Evolutionary conservation across 1,140 invertebrate species (phyloP), one percentile per base, ranked within the genome.

Genomic region (Diachasmimorpha longicaudata): DNA sequence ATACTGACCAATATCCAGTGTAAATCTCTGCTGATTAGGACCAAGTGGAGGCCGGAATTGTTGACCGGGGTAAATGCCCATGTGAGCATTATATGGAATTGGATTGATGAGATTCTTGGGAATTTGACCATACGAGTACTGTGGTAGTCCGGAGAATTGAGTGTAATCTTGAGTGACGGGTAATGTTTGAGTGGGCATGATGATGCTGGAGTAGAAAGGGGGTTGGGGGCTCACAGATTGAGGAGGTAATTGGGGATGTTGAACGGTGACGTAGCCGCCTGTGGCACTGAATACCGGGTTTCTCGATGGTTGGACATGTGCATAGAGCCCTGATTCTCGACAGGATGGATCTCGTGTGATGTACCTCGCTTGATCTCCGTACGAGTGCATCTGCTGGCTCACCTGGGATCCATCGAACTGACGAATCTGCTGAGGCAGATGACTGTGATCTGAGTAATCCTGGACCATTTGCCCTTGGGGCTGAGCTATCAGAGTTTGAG

Each of bases 1-100:
- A 73, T 89, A 88, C 23, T 87, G 87, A 0, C 81, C 78, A 14
- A 88, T 42, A n/a, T 89, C 88, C 21, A 88, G 87, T 0, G 84
- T 81, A 69, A 86, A 88, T 79, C 88, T 83, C 68, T 87, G 87
- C 1, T 85, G 84, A 74, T 88, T 89, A 0, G 88, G 84, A 5
- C 86, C 86, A 13, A 69, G 19, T 9, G 88, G 85, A 58, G 88
- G 86, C 19, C 82, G 78, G 19, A 85, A 87, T 11, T 82, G 77
- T 80, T 87, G 87, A 5, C 80, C 78, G 36, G 78, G 79, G 55
- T 87, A 88, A 14, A 88, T 84, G 10, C 78, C 68, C 0, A 81
- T 55, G 58, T 88, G 86, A 0, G 85, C 77, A 79, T 82, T 84
- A 37, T 86, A 88, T 0, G 86, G 79, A 10, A 85, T 79, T 0